Evolutionary conservation across 2,113 vertebrate genomes (phyloP).

Genomic region (Ovis canadensis): DNA sequence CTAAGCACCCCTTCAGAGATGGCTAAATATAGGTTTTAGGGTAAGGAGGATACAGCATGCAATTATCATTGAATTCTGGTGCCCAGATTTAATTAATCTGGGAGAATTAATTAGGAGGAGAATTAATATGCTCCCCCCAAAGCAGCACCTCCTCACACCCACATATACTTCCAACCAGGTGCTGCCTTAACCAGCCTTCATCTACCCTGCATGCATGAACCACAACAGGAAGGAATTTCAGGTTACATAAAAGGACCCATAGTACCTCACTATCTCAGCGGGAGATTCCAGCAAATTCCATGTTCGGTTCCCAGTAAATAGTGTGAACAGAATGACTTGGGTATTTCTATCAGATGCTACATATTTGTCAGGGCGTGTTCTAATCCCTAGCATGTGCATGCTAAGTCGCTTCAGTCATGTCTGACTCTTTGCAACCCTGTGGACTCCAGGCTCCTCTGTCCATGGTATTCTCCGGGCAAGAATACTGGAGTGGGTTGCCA

Average conservation of each 20-base stretch:
- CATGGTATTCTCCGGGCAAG: background rate
- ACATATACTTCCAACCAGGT: background rate
- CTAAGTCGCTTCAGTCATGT: background rate
- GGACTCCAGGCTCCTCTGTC: background rate
- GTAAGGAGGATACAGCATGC: background rate
- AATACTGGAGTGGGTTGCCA: background rate
- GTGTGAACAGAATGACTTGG: background rate
- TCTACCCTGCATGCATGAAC: background rate
- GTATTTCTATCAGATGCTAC: rapidly evolving
- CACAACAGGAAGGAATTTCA: background rate
- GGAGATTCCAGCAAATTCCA: background rate
- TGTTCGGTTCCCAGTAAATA: background rate
- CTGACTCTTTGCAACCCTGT: background rate
- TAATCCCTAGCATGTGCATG: background rate
- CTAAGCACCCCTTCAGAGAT: background rate
- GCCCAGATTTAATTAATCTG: background rate
- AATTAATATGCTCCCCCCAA: background rate
- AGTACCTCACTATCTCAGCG: rapidly evolving
- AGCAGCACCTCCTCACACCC: background rate
- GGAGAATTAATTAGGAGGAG: background rate
- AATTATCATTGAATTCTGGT: background rate
- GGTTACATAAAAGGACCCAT: background rate
- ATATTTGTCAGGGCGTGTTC: background rate
- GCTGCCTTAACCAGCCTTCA: background rate
- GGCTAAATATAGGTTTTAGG: background rate